These are phyloP conservation scores for Monopis laevigella DNA, from an alignment of 2,888 invertebrate genomes.

Conservation along the genomic window DNA sequence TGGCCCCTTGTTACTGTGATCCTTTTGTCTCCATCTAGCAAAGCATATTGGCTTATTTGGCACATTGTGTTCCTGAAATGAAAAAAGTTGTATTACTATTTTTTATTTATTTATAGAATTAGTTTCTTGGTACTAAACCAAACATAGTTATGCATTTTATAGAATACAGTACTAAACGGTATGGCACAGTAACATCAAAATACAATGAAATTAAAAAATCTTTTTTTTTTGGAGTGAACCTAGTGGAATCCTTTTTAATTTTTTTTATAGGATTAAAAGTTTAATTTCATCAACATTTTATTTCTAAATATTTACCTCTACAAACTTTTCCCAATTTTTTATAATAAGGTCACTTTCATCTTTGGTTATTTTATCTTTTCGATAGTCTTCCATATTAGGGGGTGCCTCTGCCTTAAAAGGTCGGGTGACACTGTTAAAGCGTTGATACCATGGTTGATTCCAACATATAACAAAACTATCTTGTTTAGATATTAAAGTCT, in stretches of 20 bases:
- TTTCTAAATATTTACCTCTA: slow-evolving; percentile 33
- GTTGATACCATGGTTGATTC: slow-evolving; percentile 51
- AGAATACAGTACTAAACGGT: too few species aligned
- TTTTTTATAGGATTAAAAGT: too few species aligned
- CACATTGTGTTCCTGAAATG: slow-evolving; percentile 34
- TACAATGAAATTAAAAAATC: too few species aligned
- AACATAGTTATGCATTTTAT: too few species aligned
- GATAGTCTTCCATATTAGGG: slow-evolving; percentile 23
- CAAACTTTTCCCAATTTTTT: slow-evolving; percentile 41
- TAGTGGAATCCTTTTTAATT: too few species aligned
- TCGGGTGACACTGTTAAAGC: slow-evolving; percentile 28
- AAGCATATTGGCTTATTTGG: slow-evolving; percentile 40
- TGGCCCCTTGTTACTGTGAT: slow-evolving; percentile 24
- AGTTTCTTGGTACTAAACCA: too few species aligned
- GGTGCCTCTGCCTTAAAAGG: slow-evolving; percentile 23
- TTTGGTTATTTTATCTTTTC: slow-evolving; percentile 32
- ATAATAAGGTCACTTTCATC: slow-evolving; percentile 34
- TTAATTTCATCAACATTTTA: too few species aligned
- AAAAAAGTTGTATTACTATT: too few species aligned
- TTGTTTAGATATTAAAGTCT: background rate
- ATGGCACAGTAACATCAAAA: too few species aligned
- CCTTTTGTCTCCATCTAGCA: slow-evolving; percentile 40
- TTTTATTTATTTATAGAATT: too few species aligned
- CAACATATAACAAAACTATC: slow-evolving; percentile 27
- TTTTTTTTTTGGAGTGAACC: too few species aligned